Evolutionary conservation across 2,797 vertebrate species (phyloP), one percentile per base, ranked within the genome.

Genomic region (Diglossa cyanea): DNA sequence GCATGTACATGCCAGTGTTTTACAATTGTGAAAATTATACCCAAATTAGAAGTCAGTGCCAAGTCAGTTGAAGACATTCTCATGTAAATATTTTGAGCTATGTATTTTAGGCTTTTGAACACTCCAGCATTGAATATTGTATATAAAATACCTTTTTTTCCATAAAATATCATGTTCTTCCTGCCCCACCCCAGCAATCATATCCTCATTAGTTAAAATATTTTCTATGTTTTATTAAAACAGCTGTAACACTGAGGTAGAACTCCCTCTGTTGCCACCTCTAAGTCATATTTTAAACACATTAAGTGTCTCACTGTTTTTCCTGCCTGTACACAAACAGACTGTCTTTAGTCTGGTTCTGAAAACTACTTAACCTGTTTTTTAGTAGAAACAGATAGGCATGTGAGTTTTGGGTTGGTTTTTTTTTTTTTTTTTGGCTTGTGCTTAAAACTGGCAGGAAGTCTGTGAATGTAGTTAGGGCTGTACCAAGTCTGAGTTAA

Each of bases 131-230:
- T 76, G 17, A 71, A 8, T 61, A n/a, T 37, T 31, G 15, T 50
- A 16, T 53, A 44, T 42, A 16, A 78, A 71, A 45, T 80, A 48
- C 2, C 13, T 78, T 21, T 26, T 61, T 47, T 55, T 26, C 48
- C 16, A 6, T 53, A 4, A 73, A 48, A 6, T 50, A 14, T 60
- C 17, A 8, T 40, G 10, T 33, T 76, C 40, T 71, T 81, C 21
- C 5, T 0, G 2, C 7, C 5, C 1, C 8, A 4, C 11, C 24
- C 10, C 50, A 17, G 33, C 33, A 58, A 31, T 55, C 23, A 15
- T 0, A 0, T 71, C 15, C 39, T 74, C 14, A 25, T 92, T 79
- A 83, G 31, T 23, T 53, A 19, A 72, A 60, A 40, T 23, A 33
- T 9, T 35, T 33, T n/a, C 37, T 74, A 2, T 54, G 14, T 60